Conservation (phyloP, 2,113 vertebrate species). For the Pterophyllum scalare region DNA sequence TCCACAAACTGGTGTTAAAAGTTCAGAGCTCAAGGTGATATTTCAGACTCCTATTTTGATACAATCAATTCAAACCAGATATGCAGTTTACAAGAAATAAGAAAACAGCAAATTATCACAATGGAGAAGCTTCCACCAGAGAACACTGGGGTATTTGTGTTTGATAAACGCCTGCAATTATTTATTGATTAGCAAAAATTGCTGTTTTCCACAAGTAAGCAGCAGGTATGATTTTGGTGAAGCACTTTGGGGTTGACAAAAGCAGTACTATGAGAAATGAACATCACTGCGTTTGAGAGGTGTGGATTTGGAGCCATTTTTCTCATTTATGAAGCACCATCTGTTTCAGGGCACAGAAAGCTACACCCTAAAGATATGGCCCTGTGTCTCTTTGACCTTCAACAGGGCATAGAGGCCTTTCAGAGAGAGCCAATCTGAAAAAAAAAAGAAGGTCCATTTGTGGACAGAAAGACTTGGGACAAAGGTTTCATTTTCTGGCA, state of each 20-base stretch:
- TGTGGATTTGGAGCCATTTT: constrained; percentile 24
- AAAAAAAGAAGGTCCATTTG: constrained; percentile 45
- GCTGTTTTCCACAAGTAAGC: constrained; percentile 7
- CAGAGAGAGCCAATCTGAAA: constrained; percentile 16
- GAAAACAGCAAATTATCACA: background rate
- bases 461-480: constrained; percentile 31
- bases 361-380: constrained; percentile 42
- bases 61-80: background rate
- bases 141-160: background rate
- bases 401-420: constrained; percentile 23
- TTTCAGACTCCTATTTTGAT: background rate
- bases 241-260: constrained; percentile 22
- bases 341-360: constrained; percentile 45
- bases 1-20: background rate
- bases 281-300: background rate
- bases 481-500: constrained; percentile 65
- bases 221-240: constrained; percentile 21
- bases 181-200: background rate
- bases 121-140: background rate
- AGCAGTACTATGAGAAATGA: constrained; percentile 34
- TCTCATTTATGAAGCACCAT: constrained; percentile 27
- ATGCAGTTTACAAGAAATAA: background rate
- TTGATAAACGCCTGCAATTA: background rate
- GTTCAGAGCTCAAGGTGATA: background rate
- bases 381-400: constrained; percentile 54